Base-by-base conservation (phyloP, 2,888 invertebrate genomes). In the Herminia tarsipennalis region DNA sequence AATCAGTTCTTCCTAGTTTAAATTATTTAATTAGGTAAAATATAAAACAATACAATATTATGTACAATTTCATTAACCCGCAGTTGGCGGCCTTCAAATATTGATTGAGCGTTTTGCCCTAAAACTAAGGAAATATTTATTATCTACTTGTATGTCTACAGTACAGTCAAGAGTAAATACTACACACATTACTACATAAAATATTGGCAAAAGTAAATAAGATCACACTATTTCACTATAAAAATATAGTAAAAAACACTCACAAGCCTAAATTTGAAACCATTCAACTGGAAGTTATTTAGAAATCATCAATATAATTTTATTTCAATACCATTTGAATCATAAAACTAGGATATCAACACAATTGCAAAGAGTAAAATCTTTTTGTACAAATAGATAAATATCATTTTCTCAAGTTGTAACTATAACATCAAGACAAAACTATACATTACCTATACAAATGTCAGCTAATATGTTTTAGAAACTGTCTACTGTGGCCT, bases 401-500 rank as follows among this genome's bases (percentile, higher is more conserved):
- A 30, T 24, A 24, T 17, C 4, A 30, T 32, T 24, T 29, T 10
- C 10, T 42, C 12, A 9, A 33, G 33, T 13, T 21, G 1, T 27
- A 37, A 28, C 38, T 43, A 51, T 42, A 20, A 52, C 51, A 45
- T 29, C 34, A 14, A 41, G 13, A 42, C 25, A 35, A 36, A 18
- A 33, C 3, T 45, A 40, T 21, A 28, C n/a, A n/a, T n/a, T 30
- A 24, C 27, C 24, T 33, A 49, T 9, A 1, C 25, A 5, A 22
- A 24, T 12, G 21, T 35, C 29, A 29, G 10, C 4, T 29, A 35
- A 25, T 32, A 37, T 20, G 20, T 22, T 18, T 6, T 20, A 27
- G 28, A 10, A 13, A 28, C 29, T 41, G 25, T 25, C 22, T 39
- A 41, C 42, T 66, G 52, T 6, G 88, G 90, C 56, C 81, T 78